Evolutionary conservation across 1,140 invertebrate genomes (phyloP).

Genomic region (Anoplolepis gracilipes): DNA sequence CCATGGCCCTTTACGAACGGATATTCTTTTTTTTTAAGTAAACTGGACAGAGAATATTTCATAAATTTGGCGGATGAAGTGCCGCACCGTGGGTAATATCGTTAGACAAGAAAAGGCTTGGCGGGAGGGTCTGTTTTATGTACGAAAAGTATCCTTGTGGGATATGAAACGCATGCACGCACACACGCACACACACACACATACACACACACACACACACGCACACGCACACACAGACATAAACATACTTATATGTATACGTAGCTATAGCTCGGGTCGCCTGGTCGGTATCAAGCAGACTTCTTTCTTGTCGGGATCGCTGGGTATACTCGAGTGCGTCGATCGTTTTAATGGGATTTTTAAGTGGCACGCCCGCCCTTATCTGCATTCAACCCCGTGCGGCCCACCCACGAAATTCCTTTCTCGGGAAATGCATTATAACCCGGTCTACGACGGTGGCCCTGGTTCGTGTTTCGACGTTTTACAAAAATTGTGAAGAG

Average conservation of each 20-base stretch:
- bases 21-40: slow-evolving; percentile 38
- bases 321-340: slow-evolving; percentile 52
- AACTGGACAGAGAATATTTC: slow-evolving; percentile 45
- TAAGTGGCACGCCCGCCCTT: slow-evolving; percentile 70
- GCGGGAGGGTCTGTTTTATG: slow-evolving; percentile 70
- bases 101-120: slow-evolving; percentile 24
- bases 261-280: slow-evolving; percentile 22
- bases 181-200: neutral
- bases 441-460: slow-evolving; percentile 20
- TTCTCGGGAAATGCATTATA: slow-evolving; percentile 61
- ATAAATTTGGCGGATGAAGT: slow-evolving; percentile 66
- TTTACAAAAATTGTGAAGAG: slow-evolving; percentile 51
- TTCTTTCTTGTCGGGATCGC: slow-evolving; percentile 54
- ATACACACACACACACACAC: neutral
- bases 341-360: slow-evolving; percentile 76
- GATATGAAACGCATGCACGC: neutral
- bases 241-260: no score
- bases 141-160: slow-evolving; percentile 48
- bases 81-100: slow-evolving; percentile 32
- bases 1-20: neutral
- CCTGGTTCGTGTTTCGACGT: neutral
- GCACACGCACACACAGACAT: no score
- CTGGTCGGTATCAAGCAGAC: slow-evolving; percentile 62
- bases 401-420: slow-evolving; percentile 74
- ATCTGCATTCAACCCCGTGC: slow-evolving; percentile 68